Conservation (phyloP, 2,888 invertebrate genomes). For the Drosophila pegasa region DNA sequence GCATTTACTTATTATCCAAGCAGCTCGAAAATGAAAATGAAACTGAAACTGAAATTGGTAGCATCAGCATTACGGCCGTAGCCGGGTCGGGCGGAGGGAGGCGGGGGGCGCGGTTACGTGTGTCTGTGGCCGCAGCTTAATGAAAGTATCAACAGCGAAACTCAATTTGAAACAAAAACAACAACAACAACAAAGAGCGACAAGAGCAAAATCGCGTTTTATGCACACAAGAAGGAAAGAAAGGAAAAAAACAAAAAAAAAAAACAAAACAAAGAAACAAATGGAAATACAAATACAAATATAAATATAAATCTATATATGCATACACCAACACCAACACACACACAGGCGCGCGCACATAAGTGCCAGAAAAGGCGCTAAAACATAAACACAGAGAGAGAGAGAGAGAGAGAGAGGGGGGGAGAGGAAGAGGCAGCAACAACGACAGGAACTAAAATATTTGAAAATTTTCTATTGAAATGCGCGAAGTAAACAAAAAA, state of each 20-base stretch:
- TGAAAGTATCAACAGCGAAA: conserved; percentile 70
- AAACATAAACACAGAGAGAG: conserved; percentile 24
- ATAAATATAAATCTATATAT: conserved; percentile 17
- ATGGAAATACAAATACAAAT: conserved; percentile 27
- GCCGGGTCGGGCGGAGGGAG: no score
- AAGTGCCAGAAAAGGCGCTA: conserved; percentile 24
- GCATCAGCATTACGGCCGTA: not conserved
- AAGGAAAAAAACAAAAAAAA: conserved; percentile 13
- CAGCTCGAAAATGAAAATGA: conserved; percentile 23
- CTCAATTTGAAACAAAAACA: conserved; percentile 74
- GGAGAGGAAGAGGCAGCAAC: no score
- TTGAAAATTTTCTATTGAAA: conserved; percentile 49
- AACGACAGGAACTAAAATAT: conserved; percentile 41
- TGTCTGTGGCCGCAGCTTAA: conserved; percentile 37
- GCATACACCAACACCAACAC: conserved; percentile 18
- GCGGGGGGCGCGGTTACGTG: not conserved
- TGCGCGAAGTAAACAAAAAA: conserved; percentile 28
- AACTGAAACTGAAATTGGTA: conserved; percentile 14
- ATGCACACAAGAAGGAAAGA: conserved; percentile 31
- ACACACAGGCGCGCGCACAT: conserved; percentile 24
- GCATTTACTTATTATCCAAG: conserved; percentile 43
- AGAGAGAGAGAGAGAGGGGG: no score
- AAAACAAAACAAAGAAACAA: conserved; percentile 15
- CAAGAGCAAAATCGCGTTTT: conserved; percentile 16
- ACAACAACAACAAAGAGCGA: conserved; percentile 7